Evolutionary conservation across 2,797 vertebrate species (phyloP).

Genomic region (Rhyacichthys aspro): DNA sequence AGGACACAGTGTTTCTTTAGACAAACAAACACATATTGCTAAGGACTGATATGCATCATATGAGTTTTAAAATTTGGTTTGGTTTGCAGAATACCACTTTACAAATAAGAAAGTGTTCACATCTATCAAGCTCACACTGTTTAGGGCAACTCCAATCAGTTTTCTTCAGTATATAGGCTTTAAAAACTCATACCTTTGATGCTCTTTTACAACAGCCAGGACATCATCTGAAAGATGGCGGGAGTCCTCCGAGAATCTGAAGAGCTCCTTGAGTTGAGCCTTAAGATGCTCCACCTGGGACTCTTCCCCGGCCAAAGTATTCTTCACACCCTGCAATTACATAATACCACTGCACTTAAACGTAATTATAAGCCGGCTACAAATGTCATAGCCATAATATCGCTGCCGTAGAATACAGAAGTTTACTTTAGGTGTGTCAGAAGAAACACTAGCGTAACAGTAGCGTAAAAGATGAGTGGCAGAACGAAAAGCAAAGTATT

Average conservation of each 20-base stretch:
- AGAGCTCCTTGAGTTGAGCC: conserved; percentile 87
- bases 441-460: background rate
- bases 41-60: no score
- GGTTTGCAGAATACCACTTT: background rate
- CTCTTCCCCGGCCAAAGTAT: conserved; percentile 82
- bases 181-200: conserved; percentile 82
- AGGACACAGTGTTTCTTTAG: background rate
- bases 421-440: conserved; percentile 1
- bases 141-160: background rate
- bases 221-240: conserved; percentile 83
- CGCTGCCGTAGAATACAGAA: background rate
- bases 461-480: background rate
- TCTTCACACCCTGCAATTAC: conserved; percentile 77
- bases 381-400: background rate
- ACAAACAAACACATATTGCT: background rate
- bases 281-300: conserved; percentile 84
- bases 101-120: no score
- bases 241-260: conserved; percentile 82
- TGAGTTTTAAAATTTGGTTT: no score
- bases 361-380: background rate
- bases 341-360: background rate
- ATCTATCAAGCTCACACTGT: no score
- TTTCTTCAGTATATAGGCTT: no score
- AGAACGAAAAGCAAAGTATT: background rate
- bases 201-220: conserved; percentile 86